phyloP scores from a whole-genome alignment of 2,797 vertebrate genomes.

The Sebastes cheni region DNA sequence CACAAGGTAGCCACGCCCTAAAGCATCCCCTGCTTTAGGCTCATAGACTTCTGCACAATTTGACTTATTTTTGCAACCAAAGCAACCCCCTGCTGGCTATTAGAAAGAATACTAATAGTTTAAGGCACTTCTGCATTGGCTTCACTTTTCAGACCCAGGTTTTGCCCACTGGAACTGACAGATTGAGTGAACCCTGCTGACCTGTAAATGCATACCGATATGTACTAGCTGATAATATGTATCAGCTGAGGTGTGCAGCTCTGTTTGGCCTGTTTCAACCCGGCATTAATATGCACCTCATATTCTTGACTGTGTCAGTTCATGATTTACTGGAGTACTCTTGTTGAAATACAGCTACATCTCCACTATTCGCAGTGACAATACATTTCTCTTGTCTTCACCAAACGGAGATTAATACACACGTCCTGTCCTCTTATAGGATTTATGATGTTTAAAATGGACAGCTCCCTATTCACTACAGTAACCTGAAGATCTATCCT shows the following conservation, averaged over 20 bases:
- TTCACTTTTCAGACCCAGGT: not conserved
- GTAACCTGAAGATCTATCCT: not conserved
- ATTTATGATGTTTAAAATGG: conserved; percentile 5
- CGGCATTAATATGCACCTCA: not conserved
- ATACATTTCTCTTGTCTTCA: not conserved
- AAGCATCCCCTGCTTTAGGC: not conserved
- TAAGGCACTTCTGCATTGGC: not conserved
- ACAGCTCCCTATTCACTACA: not conserved
- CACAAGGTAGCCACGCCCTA: not conserved
- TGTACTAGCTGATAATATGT: not conserved
- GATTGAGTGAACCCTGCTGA: not conserved
- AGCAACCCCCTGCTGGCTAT: not conserved
- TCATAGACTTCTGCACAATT: not conserved
- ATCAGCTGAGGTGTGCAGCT: not conserved
- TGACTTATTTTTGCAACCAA: not conserved
- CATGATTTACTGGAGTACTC: not conserved
- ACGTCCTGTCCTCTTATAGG: not conserved
- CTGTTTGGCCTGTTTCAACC: not conserved
- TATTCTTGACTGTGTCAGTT: not conserved
- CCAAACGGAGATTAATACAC: conserved; percentile 2
- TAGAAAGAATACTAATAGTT: not conserved
- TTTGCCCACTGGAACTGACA: not conserved
- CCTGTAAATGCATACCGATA: not conserved
- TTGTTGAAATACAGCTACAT: conserved; percentile 2
- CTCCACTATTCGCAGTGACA: not conserved